Evolutionary conservation across 2,113 vertebrate genomes (phyloP).

Genomic region (Zootoca vivipara): DNA sequence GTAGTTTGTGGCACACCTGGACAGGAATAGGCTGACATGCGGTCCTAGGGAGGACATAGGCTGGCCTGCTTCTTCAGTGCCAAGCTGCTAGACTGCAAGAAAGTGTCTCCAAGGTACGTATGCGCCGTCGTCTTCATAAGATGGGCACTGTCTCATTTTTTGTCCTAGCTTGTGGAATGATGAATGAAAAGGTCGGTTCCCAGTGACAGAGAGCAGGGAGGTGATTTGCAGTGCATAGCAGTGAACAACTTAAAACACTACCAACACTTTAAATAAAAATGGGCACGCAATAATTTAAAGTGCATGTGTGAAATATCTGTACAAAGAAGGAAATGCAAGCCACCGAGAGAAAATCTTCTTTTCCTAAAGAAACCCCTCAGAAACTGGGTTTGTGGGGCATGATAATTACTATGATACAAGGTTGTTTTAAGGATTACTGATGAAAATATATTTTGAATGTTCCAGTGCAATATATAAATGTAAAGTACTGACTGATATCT

Average conservation of each 20-base stretch:
- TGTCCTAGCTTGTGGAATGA: neutral
- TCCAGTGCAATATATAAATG: neutral
- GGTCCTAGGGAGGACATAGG: neutral
- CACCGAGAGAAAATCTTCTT: neutral
- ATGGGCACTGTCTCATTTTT: neutral
- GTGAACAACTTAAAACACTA: neutral
- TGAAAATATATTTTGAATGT: neutral
- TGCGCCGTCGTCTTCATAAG: neutral
- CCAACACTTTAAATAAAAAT: neutral
- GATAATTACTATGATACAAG: neutral
- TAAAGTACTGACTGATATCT: neutral
- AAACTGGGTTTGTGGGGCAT: neutral
- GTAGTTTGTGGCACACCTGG: neutral
- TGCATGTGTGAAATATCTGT: neutral
- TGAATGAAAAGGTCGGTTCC: neutral
- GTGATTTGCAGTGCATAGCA: too few species aligned
- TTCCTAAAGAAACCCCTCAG: neutral
- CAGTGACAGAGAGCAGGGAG: neutral
- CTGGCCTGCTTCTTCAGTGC: neutral
- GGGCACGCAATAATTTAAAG: neutral
- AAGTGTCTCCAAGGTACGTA: neutral
- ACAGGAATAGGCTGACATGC: too few species aligned
- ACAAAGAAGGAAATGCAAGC: too few species aligned
- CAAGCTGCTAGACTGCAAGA: neutral
- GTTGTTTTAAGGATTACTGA: neutral